These are phyloP conservation scores for Callocephalon fimbriatum DNA, from an alignment of 2,113 vertebrate genomes.

Conservation along the genomic window DNA sequence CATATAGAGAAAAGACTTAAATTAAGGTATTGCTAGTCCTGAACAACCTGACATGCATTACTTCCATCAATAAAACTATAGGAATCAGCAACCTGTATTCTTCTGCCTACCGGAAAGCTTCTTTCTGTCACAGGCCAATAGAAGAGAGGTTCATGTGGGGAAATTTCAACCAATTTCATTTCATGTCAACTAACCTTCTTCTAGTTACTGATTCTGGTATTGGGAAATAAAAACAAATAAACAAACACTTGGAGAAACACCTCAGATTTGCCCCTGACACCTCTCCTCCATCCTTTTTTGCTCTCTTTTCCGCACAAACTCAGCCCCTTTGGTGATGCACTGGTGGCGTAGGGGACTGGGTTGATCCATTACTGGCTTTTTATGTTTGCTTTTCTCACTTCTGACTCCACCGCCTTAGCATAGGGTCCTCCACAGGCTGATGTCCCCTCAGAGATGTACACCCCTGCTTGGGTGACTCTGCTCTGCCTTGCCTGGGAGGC, in stretches of 20 bases:
- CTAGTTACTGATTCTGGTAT: not conserved
- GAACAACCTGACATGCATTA: not conserved
- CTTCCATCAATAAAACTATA: not conserved
- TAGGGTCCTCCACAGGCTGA: fast-evolving
- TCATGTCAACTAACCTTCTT: not conserved
- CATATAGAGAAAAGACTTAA: not conserved
- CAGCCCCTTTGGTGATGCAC: fast-evolving
- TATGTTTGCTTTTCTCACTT: not conserved
- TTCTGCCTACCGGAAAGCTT: not conserved
- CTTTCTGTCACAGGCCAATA: not conserved
- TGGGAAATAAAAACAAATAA: not conserved
- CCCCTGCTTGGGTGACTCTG: not conserved
- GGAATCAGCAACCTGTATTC: not conserved
- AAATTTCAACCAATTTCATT: not conserved
- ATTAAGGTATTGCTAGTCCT: not conserved
- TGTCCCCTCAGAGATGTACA: not conserved
- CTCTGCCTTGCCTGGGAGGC: not conserved
- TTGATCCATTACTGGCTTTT: not conserved
- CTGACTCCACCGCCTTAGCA: not conserved
- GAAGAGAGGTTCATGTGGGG: not conserved
- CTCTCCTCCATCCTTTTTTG: not conserved
- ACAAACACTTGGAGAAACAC: not conserved
- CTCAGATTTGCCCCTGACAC: not conserved
- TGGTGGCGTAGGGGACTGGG: not conserved
- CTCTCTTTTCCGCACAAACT: not conserved